Evolutionary conservation across 2,113 vertebrate species (phyloP).

Genomic region (Brachionichthys hirsutus): DNA sequence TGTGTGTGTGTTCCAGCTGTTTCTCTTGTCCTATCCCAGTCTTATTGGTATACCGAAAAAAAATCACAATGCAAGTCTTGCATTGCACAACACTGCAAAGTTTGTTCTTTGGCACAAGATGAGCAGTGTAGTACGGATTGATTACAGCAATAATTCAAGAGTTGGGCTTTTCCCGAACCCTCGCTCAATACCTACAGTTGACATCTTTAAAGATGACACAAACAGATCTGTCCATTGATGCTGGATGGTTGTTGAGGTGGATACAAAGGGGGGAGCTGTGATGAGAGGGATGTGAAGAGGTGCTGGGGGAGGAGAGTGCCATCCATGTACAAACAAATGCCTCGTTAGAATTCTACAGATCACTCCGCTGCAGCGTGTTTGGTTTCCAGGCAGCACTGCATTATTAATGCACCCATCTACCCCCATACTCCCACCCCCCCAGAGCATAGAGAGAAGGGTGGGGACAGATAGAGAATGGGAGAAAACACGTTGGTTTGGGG

Average conservation of each 20-base stretch:
- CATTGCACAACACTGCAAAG: too few species aligned
- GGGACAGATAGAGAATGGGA: conserved; percentile 35
- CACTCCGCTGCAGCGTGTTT: conserved; percentile 79
- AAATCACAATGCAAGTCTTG: not conserved
- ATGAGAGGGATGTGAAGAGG: conserved; percentile 44
- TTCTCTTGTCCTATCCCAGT: too few species aligned
- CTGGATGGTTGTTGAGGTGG: conserved; percentile 29
- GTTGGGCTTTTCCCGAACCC: not conserved
- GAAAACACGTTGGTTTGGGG: conserved; percentile 39
- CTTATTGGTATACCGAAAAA: too few species aligned
- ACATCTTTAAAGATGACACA: conserved; percentile 34
- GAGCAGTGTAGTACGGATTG: conserved; percentile 18
- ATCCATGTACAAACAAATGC: conserved; percentile 77
- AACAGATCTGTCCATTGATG: conserved; percentile 37
- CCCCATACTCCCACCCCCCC: conserved; percentile 62
- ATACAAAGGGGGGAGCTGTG: conserved; percentile 14
- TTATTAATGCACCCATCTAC: conserved; percentile 79
- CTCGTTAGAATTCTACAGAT: conserved; percentile 81
- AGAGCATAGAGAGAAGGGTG: conserved; percentile 44
- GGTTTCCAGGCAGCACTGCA: conserved; percentile 81
- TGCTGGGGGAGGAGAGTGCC: conserved; percentile 48
- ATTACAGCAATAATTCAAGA: conserved; percentile 35
- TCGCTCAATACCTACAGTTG: conserved; percentile 15
- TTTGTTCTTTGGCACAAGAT: conserved; percentile 7
- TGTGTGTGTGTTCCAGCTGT: too few species aligned